Evolutionary conservation across 2,888 invertebrate genomes (phyloP).

Genomic region (Graphium colonna): DNA sequence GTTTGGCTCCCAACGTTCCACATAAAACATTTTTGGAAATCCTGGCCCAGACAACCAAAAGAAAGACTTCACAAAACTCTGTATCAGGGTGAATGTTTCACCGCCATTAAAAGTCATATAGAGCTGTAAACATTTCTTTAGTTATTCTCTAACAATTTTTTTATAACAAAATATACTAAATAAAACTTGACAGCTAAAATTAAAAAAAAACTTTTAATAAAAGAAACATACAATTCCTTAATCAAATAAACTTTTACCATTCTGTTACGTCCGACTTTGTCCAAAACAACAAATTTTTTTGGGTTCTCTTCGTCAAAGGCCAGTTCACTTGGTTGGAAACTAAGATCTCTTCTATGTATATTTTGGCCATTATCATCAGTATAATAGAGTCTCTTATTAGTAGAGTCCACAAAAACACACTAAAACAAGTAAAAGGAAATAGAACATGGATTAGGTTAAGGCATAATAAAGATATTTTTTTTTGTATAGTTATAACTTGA

Average conservation of each 20-base stretch:
- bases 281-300: slow-evolving; percentile 85
- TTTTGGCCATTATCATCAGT: slow-evolving; percentile 86
- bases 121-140: slow-evolving; percentile 72
- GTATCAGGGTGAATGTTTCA: slow-evolving; percentile 83
- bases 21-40: slow-evolving; percentile 77
- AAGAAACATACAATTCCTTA: background rate
- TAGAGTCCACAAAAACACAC: slow-evolving; percentile 92
- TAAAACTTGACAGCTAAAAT: no score
- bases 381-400: slow-evolving; percentile 87
- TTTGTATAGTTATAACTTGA: no score
- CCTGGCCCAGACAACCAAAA: slow-evolving; percentile 83
- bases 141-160: background rate
- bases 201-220: background rate
- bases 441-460: background rate
- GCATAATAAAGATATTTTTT: background rate
- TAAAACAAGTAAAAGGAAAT: slow-evolving; percentile 51
- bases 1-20: slow-evolving; percentile 84
- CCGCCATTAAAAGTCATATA: slow-evolving; percentile 90
- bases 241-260: slow-evolving; percentile 40
- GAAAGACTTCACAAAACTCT: slow-evolving; percentile 88
- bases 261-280: slow-evolving; percentile 83
- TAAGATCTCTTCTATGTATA: slow-evolving; percentile 82
- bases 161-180: background rate
- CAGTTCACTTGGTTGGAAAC: slow-evolving; percentile 89
- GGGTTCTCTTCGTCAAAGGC: slow-evolving; percentile 87